Percentiles rank a stretch among this genome's conserved stretches.
Evolutionary conservation across 1,140 invertebrate species (phyloP).

Genomic region (Rhopalosiphum padi): DNA sequence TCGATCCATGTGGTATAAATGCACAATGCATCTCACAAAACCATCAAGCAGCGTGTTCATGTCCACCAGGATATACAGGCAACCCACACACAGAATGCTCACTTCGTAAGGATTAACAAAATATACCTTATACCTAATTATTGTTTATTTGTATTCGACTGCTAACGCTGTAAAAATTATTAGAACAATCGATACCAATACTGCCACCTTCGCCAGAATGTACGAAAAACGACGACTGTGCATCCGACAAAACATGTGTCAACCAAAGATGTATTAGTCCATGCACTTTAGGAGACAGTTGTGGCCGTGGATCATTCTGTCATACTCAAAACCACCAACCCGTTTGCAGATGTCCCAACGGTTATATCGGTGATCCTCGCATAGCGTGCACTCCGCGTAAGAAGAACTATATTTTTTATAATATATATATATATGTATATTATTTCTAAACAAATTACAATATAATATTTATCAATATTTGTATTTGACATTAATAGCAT

Average conservation of each 20-base stretch:
- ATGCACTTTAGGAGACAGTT: slow-evolving; percentile 73
- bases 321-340: slow-evolving; percentile 77
- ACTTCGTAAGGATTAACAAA: slow-evolving; percentile 42
- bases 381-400: slow-evolving; percentile 59
- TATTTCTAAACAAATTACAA: slow-evolving; percentile 16
- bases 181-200: slow-evolving; percentile 65
- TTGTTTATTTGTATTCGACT: neutral
- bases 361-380: slow-evolving; percentile 76
- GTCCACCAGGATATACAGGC: slow-evolving; percentile 79
- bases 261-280: slow-evolving; percentile 81
- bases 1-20: slow-evolving; percentile 81
- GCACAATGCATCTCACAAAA: slow-evolving; percentile 79
- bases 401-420: neutral
- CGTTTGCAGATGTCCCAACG: slow-evolving; percentile 80
- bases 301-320: slow-evolving; percentile 80
- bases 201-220: slow-evolving; percentile 72
- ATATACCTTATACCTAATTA: neutral
- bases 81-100: slow-evolving; percentile 84
- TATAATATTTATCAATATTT: slow-evolving; percentile 11
- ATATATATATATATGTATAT: neutral
- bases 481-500: slow-evolving; percentile 62
- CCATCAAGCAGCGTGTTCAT: slow-evolving; percentile 80
- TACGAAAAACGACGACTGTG: slow-evolving; percentile 77
- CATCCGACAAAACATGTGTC: slow-evolving; percentile 74
- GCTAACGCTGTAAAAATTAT: neutral